Evolutionary conservation across 2,888 invertebrate genomes (phyloP).

Genomic region (Dascillus cervinus): DNA sequence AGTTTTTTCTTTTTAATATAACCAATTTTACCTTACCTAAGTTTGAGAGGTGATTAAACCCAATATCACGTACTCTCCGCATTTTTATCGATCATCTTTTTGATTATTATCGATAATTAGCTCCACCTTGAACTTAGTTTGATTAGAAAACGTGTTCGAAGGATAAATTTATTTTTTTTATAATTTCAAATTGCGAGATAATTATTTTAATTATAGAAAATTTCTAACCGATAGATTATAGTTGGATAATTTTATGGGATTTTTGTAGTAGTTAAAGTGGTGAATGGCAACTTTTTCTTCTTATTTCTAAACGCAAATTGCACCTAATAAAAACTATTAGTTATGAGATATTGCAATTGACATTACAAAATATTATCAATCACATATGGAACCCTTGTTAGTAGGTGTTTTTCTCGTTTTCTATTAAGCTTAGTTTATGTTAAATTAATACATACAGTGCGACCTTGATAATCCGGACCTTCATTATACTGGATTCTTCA

Average conservation of each 20-base stretch:
- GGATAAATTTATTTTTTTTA: constrained; percentile 24
- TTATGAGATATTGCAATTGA: too few species aligned
- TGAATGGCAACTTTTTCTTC: too few species aligned
- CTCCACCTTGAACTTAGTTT: constrained; percentile 29
- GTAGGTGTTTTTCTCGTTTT: too few species aligned
- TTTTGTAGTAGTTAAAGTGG: too few species aligned
- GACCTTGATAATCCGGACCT: too few species aligned
- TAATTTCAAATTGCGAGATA: constrained; percentile 20
- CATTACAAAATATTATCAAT: too few species aligned
- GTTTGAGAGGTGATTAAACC: constrained; percentile 15
- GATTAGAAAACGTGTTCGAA: constrained; percentile 28
- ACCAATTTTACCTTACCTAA: constrained; percentile 5
- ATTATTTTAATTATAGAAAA: constrained; percentile 25
- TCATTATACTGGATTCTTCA: too few species aligned
- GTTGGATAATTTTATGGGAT: constrained; percentile 20
- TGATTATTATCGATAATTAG: constrained; percentile 30
- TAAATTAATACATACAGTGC: too few species aligned
- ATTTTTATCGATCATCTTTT: constrained; percentile 26
- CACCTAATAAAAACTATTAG: too few species aligned
- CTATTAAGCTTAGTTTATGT: too few species aligned
- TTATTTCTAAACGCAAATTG: too few species aligned
- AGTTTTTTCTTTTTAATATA: background rate
- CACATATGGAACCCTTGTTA: too few species aligned
- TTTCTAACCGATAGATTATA: constrained; percentile 18
- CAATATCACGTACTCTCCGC: constrained; percentile 19